Evolutionary conservation across 2,113 vertebrate genomes (phyloP).

Genomic region (Tyrannus savana): DNA sequence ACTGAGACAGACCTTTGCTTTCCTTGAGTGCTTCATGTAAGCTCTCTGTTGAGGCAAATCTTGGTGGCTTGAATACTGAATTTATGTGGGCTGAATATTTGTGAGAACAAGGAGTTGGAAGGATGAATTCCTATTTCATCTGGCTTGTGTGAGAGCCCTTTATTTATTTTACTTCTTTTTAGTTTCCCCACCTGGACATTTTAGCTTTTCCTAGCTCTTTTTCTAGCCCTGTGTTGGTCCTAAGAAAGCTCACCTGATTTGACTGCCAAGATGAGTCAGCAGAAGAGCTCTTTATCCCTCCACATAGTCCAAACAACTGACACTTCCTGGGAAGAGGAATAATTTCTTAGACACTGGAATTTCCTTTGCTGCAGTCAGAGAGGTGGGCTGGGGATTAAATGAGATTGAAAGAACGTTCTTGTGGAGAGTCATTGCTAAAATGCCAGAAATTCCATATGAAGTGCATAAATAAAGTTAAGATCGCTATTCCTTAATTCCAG

Average conservation of each 20-base stretch:
- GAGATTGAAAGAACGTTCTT: neutral
- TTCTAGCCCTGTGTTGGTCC: neutral
- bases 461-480: neutral
- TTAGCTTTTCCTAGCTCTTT: neutral
- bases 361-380: slow-evolving; percentile 25
- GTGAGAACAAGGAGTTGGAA: neutral
- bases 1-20: neutral
- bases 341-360: slow-evolving; percentile 20
- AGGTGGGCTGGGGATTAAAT: neutral
- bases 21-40: neutral
- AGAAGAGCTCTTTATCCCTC: neutral
- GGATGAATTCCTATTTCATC: neutral
- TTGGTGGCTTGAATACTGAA: neutral
- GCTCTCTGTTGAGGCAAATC: neutral
- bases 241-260: neutral
- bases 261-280: slow-evolving; percentile 8
- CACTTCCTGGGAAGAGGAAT: neutral
- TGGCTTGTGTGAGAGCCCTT: neutral
- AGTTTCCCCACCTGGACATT: neutral
- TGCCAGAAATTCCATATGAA: neutral
- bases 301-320: neutral
- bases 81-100: neutral
- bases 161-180: neutral
- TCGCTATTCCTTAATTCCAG: neutral
- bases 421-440: neutral